Percentiles rank a stretch among this genome's conserved stretches.
These are phyloP conservation scores for Bufo bufo DNA, from an alignment of 2,113 vertebrate genomes.

Conservation along the genomic window DNA sequence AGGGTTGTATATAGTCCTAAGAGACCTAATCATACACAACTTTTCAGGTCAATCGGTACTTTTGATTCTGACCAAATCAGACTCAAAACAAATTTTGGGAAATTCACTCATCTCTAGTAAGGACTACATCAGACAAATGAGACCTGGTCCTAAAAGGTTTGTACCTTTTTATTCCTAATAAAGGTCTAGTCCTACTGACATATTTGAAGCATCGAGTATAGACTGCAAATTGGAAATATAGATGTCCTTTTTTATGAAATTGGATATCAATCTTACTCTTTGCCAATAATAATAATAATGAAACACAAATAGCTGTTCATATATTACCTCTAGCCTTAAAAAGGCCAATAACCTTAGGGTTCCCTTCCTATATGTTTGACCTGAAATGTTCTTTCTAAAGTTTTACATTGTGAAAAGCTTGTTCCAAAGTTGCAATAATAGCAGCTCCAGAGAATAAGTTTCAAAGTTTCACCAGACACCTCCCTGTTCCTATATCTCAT, in stretches of 20 bases:
- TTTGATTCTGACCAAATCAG: no score
- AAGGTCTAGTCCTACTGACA: no score
- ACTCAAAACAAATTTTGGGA: no score
- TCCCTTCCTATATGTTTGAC: background rate
- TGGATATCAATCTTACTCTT: background rate
- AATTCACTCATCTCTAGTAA: no score
- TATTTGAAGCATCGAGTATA: no score
- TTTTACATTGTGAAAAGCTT: background rate
- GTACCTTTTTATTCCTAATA: no score
- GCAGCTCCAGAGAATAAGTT: slow-evolving; percentile 39
- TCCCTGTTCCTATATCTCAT: slow-evolving; percentile 27
- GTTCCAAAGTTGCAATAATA: slow-evolving; percentile 3
- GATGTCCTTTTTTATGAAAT: background rate
- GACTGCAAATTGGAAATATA: background rate
- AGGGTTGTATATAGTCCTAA: no score
- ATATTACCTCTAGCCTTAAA: background rate
- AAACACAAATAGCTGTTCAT: background rate
- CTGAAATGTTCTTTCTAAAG: background rate
- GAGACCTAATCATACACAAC: no score
- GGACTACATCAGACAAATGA: no score
- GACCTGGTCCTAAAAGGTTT: no score
- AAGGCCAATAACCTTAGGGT: background rate
- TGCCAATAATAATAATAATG: background rate
- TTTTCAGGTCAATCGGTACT: no score
- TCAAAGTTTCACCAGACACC: slow-evolving; percentile 24